phyloP scores from a whole-genome alignment of 2,797 vertebrate species.

The Botia almorhae region DNA sequence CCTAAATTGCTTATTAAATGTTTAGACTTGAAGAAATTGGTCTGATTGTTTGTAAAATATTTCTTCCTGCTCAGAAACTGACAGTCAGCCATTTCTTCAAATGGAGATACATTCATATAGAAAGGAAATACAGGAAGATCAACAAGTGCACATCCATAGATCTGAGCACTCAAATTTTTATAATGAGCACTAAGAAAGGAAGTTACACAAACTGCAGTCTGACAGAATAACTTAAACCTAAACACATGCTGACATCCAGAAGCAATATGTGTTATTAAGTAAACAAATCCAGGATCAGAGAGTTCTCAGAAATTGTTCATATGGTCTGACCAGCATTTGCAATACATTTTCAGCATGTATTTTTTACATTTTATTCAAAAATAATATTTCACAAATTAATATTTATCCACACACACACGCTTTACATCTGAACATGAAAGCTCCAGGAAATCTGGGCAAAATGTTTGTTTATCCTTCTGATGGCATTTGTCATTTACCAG shows the following conservation, averaged over 20 bases:
- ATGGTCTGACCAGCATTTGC: too few species aligned
- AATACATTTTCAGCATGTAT: too few species aligned
- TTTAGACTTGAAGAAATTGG: not conserved
- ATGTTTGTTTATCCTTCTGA: conserved; percentile 21
- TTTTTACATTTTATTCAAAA: too few species aligned
- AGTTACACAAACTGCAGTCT: conserved; percentile 48
- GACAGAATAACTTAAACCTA: conserved; percentile 58
- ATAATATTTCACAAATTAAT: not conserved
- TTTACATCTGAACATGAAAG: not conserved
- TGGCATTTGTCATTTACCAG: not conserved
- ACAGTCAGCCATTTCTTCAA: not conserved
- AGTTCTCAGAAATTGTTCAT: not conserved
- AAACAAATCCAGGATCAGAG: not conserved
- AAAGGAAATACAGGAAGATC: conserved; percentile 12
- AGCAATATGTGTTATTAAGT: not conserved
- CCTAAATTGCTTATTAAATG: not conserved
- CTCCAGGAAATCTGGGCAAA: not conserved
- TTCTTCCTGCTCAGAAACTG: not conserved
- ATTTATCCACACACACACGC: not conserved
- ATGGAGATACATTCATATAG: not conserved
- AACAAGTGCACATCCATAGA: not conserved
- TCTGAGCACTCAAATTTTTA: conserved; percentile 3
- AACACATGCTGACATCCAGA: not conserved
- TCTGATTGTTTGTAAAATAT: too few species aligned
- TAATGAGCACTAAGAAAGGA: conserved; percentile 48